These are phyloP conservation scores for Calyptommatus sinebrachiatus DNA, from an alignment of 2,113 vertebrate genomes.

Conservation along the genomic window DNA sequence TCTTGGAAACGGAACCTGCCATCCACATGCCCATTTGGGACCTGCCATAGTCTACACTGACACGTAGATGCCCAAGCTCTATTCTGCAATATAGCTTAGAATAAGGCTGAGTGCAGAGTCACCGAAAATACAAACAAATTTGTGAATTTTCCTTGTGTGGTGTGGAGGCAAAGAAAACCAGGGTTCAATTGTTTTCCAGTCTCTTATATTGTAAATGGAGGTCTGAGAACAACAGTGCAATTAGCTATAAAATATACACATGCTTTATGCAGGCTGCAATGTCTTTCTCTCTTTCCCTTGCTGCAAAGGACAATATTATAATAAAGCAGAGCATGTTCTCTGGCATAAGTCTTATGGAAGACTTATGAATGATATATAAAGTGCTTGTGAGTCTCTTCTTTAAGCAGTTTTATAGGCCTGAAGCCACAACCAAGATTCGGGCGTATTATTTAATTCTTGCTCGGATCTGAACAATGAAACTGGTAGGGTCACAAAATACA, in stretches of 20 bases:
- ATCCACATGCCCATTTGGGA: too few relatives aligned
- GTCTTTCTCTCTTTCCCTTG: neutral
- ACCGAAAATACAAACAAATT: too few relatives aligned
- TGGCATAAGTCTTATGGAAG: constrained; percentile 17
- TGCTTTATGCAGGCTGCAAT: neutral
- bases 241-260: neutral
- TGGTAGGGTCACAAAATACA: neutral
- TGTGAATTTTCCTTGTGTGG: too few relatives aligned
- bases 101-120: too few relatives aligned
- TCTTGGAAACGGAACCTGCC: too few relatives aligned
- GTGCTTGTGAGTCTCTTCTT: constrained; percentile 5
- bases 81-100: too few relatives aligned
- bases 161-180: neutral
- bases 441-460: constrained; percentile 43
- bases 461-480: constrained; percentile 23
- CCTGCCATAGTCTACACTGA: too few relatives aligned
- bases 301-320: constrained; percentile 16
- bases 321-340: constrained; percentile 20
- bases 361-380: constrained; percentile 36
- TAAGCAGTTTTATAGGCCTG: constrained; percentile 10
- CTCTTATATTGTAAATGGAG: neutral
- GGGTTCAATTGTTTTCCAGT: neutral
- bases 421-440: constrained; percentile 23
- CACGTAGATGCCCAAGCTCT: too few relatives aligned
- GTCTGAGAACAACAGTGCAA: neutral